A percentile compares a stretch with the other conserved stretches of the same genome.
Conservation (phyloP, 2,113 vertebrate species). For the Ornithorhynchus anatinus region DNA sequence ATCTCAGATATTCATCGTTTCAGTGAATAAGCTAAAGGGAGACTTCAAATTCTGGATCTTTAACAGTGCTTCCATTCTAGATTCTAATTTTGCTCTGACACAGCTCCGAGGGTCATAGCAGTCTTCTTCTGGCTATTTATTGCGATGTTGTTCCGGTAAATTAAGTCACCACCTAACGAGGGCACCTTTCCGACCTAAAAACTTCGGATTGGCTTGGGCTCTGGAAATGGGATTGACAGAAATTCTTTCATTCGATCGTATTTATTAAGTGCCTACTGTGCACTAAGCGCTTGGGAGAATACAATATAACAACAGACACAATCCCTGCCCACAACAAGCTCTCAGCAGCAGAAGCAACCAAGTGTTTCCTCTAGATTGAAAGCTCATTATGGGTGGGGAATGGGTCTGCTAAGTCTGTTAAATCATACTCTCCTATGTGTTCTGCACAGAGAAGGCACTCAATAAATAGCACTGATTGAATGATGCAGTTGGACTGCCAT, state of each 20-base stretch:
- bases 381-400: no score
- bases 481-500: conserved; percentile 40
- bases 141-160: conserved; percentile 19
- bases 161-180: conserved; percentile 31
- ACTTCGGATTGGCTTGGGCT: conserved; percentile 28
- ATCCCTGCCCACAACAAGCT: no score
- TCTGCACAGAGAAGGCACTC: no score
- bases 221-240: conserved; percentile 30
- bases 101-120: conserved; percentile 9
- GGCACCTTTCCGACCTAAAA: conserved; percentile 24
- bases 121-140: conserved; percentile 15
- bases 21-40: background rate
- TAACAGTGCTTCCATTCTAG: background rate
- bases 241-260: no score
- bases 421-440: no score
- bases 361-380: no score
- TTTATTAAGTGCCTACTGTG: no score
- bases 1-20: background rate
- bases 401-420: no score
- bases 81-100: conserved; percentile 35
- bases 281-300: no score
- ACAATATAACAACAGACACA: no score
- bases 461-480: no score
- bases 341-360: conserved; percentile 36
- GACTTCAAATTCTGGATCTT: background rate